Conservation (phyloP, 2,797 vertebrate species). For the Salmo trutta region DNA sequence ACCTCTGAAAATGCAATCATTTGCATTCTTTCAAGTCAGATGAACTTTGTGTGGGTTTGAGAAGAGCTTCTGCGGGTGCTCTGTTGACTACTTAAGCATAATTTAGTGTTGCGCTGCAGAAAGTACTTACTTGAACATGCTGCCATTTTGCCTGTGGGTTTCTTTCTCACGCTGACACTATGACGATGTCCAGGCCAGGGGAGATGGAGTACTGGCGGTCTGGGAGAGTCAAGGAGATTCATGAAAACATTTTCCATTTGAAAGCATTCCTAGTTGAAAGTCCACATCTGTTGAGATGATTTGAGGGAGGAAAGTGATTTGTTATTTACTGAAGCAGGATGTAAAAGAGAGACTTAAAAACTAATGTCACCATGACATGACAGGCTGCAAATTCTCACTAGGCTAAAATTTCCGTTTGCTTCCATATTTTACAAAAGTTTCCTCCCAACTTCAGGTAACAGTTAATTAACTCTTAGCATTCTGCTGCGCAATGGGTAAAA, state of each 20-base stretch:
- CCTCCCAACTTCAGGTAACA: too few species aligned
- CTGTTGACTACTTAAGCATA: conserved; percentile 5
- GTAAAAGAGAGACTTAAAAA: too few species aligned
- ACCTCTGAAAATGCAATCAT: conserved; percentile 18
- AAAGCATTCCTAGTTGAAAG: background rate
- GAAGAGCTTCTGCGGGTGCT: background rate
- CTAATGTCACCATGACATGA: too few species aligned
- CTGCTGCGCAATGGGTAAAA: too few species aligned
- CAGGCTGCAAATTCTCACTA: too few species aligned
- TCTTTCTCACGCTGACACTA: background rate
- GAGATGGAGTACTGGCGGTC: background rate
- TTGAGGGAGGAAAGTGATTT: background rate
- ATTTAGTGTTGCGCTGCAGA: conserved; percentile 6
- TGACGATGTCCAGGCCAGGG: background rate
- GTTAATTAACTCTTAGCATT: too few species aligned
- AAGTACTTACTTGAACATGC: background rate
- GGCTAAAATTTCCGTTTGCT: too few species aligned
- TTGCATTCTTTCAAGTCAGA: conserved; percentile 20
- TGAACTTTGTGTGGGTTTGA: conserved; percentile 10
- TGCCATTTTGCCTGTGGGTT: background rate
- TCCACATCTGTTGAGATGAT: background rate
- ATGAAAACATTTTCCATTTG: background rate
- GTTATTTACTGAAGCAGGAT: too few species aligned
- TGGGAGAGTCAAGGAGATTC: background rate
- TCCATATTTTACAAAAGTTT: too few species aligned